Base-by-base conservation (phyloP, 2,113 vertebrate species). In the Syrrhaptes paradoxus region DNA sequence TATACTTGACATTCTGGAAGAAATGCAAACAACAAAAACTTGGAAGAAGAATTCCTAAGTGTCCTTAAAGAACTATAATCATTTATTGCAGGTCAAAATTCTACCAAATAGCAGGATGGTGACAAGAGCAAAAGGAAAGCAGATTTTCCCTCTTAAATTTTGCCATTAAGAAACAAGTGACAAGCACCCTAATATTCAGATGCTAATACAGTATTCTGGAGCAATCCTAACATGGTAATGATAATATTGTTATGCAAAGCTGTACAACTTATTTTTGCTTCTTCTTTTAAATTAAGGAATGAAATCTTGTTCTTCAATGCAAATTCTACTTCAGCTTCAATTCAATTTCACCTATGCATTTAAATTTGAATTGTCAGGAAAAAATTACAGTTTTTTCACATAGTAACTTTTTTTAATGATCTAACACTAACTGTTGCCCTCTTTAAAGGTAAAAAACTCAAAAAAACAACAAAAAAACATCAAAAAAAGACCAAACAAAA, bases 21-120 rank as follows among this genome's bases (percentile, higher is more conserved):
- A 95, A 95, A 95, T 21, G 41, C 79, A 95, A 96, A 96, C 82
- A 93, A 84, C 59, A 86, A 81, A 92, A 96, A 77, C 72, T 89
- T 92, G 79, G 86, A 95, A 86, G 59, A 94, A 73, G 48, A 74
- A 94, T 81, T 92, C 65, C 57, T 90, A 90, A 71, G 65, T 90
- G 75, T 90, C 78, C 32, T 76, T 67, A 80, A 80, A 71, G 74
- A 73, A 74, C 43, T 68, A n/a, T 55, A 93, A 74, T 94, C 88
- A 93, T 68, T 48, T 80, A 45, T 52, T 85, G 51, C 55, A 77
- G 59, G 63, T 91, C 87, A 93, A 91, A 93, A 77, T 51, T 59
- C 54, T 28, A 79, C 31, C 48, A 84, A 88, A 94, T 5, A 77
- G 67, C 29, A 73, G 17, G n/a, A 83, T 11, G 4, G 43, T 55